Evolutionary conservation across 2,888 invertebrate genomes (phyloP).

Genomic region (Macaria liturata): DNA sequence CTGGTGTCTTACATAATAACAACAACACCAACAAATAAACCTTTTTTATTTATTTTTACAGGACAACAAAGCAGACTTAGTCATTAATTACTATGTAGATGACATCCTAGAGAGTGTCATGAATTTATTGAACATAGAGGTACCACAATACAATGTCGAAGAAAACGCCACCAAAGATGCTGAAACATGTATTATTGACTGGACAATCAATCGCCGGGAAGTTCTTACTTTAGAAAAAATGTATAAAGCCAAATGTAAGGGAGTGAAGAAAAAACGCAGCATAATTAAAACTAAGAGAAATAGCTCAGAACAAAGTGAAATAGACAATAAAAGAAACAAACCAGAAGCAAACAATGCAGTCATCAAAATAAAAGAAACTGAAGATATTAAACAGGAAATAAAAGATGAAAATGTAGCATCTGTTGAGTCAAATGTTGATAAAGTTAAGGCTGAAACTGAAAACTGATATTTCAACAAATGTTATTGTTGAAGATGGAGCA

Average conservation of each 20-base stretch:
- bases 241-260: slow-evolving; percentile 77
- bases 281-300: slow-evolving; percentile 64
- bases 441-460: slow-evolving; percentile 29
- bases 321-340: slow-evolving; percentile 13
- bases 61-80: slow-evolving; percentile 95
- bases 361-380: slow-evolving; percentile 58
- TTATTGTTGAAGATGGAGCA: too few relatives aligned
- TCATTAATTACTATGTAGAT: slow-evolving; percentile 95
- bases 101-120: slow-evolving; percentile 89
- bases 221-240: slow-evolving; percentile 85
- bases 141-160: slow-evolving; percentile 87
- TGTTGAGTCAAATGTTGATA: background rate
- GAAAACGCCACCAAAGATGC: slow-evolving; percentile 87
- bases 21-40: background rate
- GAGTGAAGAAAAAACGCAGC: slow-evolving; percentile 70
- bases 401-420: too few relatives aligned
- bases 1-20: background rate
- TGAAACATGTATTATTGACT: slow-evolving; percentile 81
- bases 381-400: slow-evolving; percentile 35
- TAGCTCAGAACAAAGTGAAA: slow-evolving; percentile 23
- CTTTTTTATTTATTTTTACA: slow-evolving; percentile 63
- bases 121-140: slow-evolving; percentile 87
- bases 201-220: slow-evolving; percentile 87
- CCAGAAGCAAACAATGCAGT: slow-evolving; percentile 56
- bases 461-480: too few relatives aligned